These are phyloP conservation scores for Cepphus grylle DNA, from an alignment of 2,113 vertebrate genomes.

Conservation along the genomic window DNA sequence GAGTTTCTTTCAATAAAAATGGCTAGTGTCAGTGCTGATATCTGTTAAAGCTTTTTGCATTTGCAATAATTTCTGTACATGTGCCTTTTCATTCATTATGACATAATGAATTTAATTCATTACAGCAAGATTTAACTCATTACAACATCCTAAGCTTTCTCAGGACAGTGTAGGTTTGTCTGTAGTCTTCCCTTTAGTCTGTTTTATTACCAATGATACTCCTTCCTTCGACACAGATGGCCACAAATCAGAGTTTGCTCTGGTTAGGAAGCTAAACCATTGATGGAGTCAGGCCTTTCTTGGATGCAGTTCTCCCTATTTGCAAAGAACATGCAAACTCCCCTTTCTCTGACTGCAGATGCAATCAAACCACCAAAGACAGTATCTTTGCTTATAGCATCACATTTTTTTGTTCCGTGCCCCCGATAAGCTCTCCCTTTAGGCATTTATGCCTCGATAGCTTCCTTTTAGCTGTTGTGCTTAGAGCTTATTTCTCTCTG, in stretches of 20 bases:
- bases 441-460: not conserved
- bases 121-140: not conserved
- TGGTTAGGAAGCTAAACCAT: not conserved
- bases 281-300: not conserved
- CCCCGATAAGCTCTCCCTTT: not conserved
- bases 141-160: not conserved
- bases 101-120: not conserved
- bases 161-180: not conserved
- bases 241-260: not conserved
- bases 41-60: not conserved
- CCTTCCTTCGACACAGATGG: not conserved
- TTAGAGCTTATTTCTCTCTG: not conserved
- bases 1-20: not conserved
- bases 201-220: not conserved
- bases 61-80: not conserved
- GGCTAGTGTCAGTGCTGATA: not conserved
- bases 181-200: not conserved
- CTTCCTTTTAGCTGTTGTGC: not conserved
- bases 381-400: not conserved
- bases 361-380: conserved; percentile 3
- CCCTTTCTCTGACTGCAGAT: not conserved
- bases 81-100: not conserved
- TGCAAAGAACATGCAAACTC: not conserved
- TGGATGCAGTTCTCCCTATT: not conserved
- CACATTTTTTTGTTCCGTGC: not conserved